Evolutionary conservation across 2,888 invertebrate genomes (phyloP), one percentile per base, ranked within the genome.

Genomic region (Cremastinae sp.): DNA sequence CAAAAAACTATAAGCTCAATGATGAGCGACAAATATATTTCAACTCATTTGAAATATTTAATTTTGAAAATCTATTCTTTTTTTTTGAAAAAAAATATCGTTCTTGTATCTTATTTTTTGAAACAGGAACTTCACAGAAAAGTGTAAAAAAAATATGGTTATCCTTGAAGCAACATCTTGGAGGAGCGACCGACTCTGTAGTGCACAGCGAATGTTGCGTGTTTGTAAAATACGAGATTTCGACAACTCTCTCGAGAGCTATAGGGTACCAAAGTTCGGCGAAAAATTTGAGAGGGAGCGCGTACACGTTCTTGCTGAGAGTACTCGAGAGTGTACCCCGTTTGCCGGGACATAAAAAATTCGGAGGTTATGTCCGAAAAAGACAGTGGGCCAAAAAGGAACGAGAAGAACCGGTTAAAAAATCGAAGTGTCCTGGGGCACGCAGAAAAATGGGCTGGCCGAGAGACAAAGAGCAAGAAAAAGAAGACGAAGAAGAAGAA

Each of bases 171-270:
- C 28, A 28, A 3, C 28, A n/a, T 28, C 5, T 28, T 28, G 28
- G 5, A 28, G 28, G 28, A 28, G 2, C 2, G 5, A 28, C 28
- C 47, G 56, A 16, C 43, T 43, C n/a, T 12, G 34, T 28, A 34
- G 34, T 51, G 12, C 41, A 38, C 7, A 10, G n/a, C 12, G n/a
- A 18, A 28, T 71, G 59, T 47, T 47, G 47, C 49, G 28, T 64
- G 71, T 64, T 62, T 28, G 61, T 47, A 45, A 66, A 47, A 66
- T 74, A 74, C 54, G 73, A 61, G 73, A 22, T 36, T 68, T 34
- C 49, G 34, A 72, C 9, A 43, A 41, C 43, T 36, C 56, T 56
- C 5, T 36, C 54, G 20, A 56, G 54, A 68, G 62, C 18, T 12
- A 36, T 18, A n/a, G n/a, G 47, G 5, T 28, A 5, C 28, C 28